A percentile compares a stretch with the other conserved stretches of the same genome.
These are phyloP conservation scores for Poeciliopsis retropinna DNA, from an alignment of 2,113 vertebrate species.

Conservation along the genomic window DNA sequence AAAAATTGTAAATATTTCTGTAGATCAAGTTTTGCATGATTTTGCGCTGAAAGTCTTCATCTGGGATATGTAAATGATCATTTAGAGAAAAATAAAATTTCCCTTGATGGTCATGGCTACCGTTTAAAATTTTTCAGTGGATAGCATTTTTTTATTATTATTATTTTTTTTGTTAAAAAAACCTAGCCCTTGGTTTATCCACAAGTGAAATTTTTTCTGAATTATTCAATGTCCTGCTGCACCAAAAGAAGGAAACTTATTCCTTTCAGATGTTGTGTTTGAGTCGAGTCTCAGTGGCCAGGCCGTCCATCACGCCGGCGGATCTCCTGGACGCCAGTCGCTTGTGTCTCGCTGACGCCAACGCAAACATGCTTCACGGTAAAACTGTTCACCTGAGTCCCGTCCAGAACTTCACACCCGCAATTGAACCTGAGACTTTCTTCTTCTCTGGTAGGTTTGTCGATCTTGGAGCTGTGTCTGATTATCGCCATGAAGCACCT, in stretches of 20 bases:
- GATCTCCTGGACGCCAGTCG: conserved; percentile 88
- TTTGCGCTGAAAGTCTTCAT: too few relatives aligned
- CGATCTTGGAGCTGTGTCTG: conserved; percentile 93
- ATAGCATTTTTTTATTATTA: too few relatives aligned
- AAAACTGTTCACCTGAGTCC: background rate
- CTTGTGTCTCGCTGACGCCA: conserved; percentile 82
- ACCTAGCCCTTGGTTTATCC: too few relatives aligned
- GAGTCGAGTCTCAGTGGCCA: conserved; percentile 76
- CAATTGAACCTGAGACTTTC: background rate
- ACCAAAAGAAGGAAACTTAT: background rate
- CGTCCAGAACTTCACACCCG: accelerated
- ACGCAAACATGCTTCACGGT: conserved; percentile 93
- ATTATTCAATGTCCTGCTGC: too few relatives aligned
- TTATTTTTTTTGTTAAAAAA: too few relatives aligned
- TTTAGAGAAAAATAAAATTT: too few relatives aligned
- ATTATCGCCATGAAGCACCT: conserved; percentile 98
- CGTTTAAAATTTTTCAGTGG: too few relatives aligned
- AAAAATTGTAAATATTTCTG: too few relatives aligned
- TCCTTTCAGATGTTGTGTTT: conserved; percentile 80
- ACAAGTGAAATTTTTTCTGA: too few relatives aligned
- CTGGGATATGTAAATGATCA: too few relatives aligned
- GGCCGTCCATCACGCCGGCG: conserved; percentile 75
- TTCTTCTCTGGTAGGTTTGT: conserved; percentile 82
- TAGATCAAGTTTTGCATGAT: too few relatives aligned
- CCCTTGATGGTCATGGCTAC: too few relatives aligned